Base-by-base conservation (phyloP, 2,797 vertebrate species). In the Gymnothorax javanicus region DNA sequence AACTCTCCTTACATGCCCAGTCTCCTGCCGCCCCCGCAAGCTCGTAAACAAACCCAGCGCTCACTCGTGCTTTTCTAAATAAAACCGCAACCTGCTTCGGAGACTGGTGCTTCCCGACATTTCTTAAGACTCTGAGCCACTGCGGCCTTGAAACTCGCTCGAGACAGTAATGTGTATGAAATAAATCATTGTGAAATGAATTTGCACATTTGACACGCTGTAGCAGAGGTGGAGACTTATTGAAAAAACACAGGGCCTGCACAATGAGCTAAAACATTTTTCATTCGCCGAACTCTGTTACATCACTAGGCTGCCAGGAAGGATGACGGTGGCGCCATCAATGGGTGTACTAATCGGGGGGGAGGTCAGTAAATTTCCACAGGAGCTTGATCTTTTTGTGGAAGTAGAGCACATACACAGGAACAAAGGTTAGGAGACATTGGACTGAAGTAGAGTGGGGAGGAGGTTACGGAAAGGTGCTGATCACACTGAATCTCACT, bases 291-390 rank as follows among this genome's bases (percentile, higher is more conserved):
- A 52, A 79, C 50, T 54, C 50, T 23, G 75, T 12, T 54, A 50
- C 7, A 20, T 20, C 50, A 79, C 54, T 52, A 13, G 3, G 50
- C 81, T 50, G 81, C 52, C 81, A 79, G 75, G 43, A 12, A 11
- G 17, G 86, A 52, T 17, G 20, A 83, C 59, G 64, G 67, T 64
- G 71, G 25, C 73, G 81, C 43, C 54, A 71, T 33, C 58, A 71
- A 56, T 50, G 67, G 83, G 58, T 73, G 64, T 11, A n/a, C 56
- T 54, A 50, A 56, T 43, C 56, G 58, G 59, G 82, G 64, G 33
- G 58, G 75, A 62, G 64, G 85, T 79, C 69, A 43, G n/a, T 69
- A 57, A 86, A 79, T 25, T 69, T 62, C 50, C 64, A n/a, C 13
- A 56, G 57, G 77, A 86, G 59, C 59, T 33, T 50, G 52, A 60